These are phyloP conservation scores for Amyelois transitella DNA, from an alignment of 1,140 invertebrate genomes.

Conservation along the genomic window DNA sequence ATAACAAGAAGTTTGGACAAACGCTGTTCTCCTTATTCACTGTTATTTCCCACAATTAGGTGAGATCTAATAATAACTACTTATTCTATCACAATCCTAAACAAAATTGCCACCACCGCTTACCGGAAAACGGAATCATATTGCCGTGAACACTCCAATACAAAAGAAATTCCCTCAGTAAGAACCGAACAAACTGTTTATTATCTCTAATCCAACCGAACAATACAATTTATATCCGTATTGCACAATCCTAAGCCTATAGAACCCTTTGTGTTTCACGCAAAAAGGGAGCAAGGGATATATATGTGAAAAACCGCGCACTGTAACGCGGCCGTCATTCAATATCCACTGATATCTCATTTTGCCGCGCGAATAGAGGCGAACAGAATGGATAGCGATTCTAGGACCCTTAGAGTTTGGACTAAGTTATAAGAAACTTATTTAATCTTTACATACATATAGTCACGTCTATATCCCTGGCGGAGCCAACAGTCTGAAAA, in stretches of 20 bases:
- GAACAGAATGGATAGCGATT: conserved; percentile 46
- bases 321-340: conserved; percentile 52
- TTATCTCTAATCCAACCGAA: conserved; percentile 36
- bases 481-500: too few relatives aligned
- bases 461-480: too few relatives aligned
- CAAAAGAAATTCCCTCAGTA: neutral
- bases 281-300: conserved; percentile 24
- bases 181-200: conserved; percentile 33
- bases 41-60: too few relatives aligned
- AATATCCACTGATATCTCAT: conserved; percentile 68
- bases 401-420: conserved; percentile 13
- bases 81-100: too few relatives aligned
- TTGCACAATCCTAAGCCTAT: conserved; percentile 23
- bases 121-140: neutral
- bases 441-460: too few relatives aligned
- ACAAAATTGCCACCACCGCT: neutral
- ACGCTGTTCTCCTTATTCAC: too few relatives aligned
- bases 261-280: conserved; percentile 29
- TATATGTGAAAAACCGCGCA: conserved; percentile 34
- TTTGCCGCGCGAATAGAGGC: conserved; percentile 54
- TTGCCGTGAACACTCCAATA: neutral
- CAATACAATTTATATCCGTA: conserved; percentile 26
- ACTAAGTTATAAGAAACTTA: conserved; percentile 1
- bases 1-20: too few relatives aligned
- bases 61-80: too few relatives aligned